A percentile compares a stretch with the other conserved stretches of the same genome.
Conservation (phyloP, 1,140 invertebrate species). For the Bombus difficillimus region DNA sequence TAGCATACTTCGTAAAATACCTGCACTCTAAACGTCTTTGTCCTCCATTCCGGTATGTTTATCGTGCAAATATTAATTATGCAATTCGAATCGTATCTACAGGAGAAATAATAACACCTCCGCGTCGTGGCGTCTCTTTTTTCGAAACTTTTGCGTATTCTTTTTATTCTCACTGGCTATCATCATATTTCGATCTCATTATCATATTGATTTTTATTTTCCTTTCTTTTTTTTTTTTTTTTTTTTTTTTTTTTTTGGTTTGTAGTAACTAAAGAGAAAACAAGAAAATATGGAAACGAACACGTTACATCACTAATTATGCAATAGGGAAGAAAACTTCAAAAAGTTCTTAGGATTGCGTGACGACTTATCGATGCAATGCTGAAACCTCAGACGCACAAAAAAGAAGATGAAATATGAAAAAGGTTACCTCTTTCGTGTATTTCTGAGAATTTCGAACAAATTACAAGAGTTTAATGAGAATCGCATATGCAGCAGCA, state of each 20-base stretch:
- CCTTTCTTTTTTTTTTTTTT: too few relatives aligned
- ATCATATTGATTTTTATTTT: neutral
- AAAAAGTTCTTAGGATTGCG: neutral
- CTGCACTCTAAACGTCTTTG: neutral
- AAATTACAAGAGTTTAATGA: neutral
- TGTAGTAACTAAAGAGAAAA: neutral
- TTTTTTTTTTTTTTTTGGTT: neutral
- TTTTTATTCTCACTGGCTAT: neutral
- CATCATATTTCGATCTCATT: too few relatives aligned
- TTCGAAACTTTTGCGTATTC: neutral
- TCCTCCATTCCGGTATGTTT: neutral
- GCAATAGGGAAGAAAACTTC: neutral
- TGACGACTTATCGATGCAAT: neutral
- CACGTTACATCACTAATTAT: slow-evolving; percentile 7
- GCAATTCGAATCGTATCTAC: neutral
- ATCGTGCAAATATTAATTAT: neutral
- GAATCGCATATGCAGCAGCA: neutral
- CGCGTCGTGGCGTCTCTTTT: neutral
- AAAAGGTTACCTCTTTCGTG: neutral
- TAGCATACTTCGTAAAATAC: neutral
- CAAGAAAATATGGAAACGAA: neutral
- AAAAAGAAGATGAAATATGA: neutral
- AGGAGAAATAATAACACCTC: neutral
- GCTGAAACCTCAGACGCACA: neutral
- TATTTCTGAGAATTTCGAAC: neutral